Conservation (phyloP, 2,113 vertebrate species). For the Tichodroma muraria region DNA sequence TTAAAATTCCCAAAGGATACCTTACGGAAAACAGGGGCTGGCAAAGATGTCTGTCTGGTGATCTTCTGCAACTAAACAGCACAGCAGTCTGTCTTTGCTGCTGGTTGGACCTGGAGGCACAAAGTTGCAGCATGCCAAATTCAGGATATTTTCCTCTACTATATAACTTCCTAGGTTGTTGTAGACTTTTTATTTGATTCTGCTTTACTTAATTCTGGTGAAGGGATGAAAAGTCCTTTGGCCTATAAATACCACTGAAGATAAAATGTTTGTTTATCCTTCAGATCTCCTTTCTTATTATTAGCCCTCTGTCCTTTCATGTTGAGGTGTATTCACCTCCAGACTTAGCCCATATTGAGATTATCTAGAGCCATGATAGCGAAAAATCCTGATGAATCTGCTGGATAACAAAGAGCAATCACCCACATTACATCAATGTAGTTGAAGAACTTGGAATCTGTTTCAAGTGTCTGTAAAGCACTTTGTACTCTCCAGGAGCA, state of each 20-base stretch:
- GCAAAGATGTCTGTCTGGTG: background rate
- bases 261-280: background rate
- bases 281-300: background rate
- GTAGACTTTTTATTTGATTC: background rate
- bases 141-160: background rate
- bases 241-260: background rate
- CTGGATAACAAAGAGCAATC: background rate
- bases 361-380: background rate
- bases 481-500: background rate
- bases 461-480: background rate
- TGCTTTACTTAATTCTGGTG: background rate
- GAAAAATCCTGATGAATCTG: background rate
- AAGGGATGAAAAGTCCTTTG: background rate
- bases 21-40: background rate
- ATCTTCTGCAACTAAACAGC: background rate
- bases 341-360: background rate
- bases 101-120: background rate
- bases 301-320: background rate
- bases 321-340: background rate
- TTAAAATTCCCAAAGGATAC: background rate
- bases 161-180: background rate
- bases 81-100: background rate
- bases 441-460: background rate
- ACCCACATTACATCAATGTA: accelerated
- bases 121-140: background rate